These are phyloP conservation scores for Polypedilum vanderplanki DNA, from an alignment of 1,140 invertebrate species.

Conservation along the genomic window DNA sequence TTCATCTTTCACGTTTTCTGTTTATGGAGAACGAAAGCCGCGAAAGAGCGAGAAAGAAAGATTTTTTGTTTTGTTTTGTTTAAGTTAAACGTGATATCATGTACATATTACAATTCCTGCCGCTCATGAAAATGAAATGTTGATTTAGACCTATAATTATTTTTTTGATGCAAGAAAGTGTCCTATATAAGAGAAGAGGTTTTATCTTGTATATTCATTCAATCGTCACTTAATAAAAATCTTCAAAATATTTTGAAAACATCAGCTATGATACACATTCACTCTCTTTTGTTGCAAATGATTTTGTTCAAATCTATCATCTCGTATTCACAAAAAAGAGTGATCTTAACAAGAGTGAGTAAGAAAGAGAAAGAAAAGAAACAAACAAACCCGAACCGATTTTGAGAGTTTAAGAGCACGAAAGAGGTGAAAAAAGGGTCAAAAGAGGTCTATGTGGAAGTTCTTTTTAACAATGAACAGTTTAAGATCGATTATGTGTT, in stretches of 20 bases:
- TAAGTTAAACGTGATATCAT: conserved; percentile 19
- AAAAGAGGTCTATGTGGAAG: neutral
- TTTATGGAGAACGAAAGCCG: neutral
- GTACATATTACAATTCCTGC: neutral
- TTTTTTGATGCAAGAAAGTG: neutral
- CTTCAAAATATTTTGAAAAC: neutral
- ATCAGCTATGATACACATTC: neutral
- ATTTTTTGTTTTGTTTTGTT: too few species aligned
- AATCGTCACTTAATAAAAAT: neutral
- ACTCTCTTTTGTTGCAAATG: neutral
- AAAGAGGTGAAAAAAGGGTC: conserved; percentile 27
- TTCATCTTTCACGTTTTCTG: conserved; percentile 18
- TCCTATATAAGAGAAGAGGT: too few species aligned
- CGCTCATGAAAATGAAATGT: neutral
- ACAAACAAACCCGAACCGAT: neutral
- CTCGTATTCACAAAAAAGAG: neutral
- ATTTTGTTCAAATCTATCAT: neutral
- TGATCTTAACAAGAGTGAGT: neutral
- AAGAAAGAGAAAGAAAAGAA: neutral
- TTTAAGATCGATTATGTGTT: neutral
- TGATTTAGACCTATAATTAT: conserved; percentile 6
- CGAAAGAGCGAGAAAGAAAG: neutral
- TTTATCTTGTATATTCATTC: too few species aligned
- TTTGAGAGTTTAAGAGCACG: neutral
- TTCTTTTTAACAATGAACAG: neutral